Percentiles rank a stretch among this genome's conserved stretches.
These are phyloP conservation scores for Congeria kusceri DNA, from an alignment of 2,888 invertebrate genomes.

Conservation along the genomic window DNA sequence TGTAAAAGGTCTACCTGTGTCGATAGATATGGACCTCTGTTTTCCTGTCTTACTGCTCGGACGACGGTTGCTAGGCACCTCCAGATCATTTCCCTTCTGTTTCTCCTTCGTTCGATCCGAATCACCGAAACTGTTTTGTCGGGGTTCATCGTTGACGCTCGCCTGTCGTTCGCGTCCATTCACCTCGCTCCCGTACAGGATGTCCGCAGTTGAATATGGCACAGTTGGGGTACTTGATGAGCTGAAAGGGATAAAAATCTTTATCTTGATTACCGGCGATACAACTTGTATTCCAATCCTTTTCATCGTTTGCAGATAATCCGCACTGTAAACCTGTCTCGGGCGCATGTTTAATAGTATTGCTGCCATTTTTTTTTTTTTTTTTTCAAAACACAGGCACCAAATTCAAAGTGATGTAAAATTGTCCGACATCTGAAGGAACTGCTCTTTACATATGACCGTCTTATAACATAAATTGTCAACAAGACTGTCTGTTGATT, in stretches of 20 bases:
- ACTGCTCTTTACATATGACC: too few relatives aligned
- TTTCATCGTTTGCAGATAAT: neutral
- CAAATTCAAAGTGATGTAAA: too few relatives aligned
- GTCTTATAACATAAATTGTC: too few relatives aligned
- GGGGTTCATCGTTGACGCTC: constrained; percentile 59
- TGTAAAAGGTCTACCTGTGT: constrained; percentile 67
- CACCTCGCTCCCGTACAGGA: constrained; percentile 73
- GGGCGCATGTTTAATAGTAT: too few relatives aligned
- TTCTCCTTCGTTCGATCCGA: constrained; percentile 58
- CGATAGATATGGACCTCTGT: constrained; percentile 68
- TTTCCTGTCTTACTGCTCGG: constrained; percentile 63
- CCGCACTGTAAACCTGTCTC: neutral
- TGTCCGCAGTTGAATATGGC: constrained; percentile 75
- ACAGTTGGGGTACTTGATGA: constrained; percentile 74
- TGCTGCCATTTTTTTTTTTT: too few relatives aligned
- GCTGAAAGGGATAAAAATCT: constrained; percentile 60
- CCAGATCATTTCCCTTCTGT: constrained; percentile 54
- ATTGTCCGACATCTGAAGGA: too few relatives aligned
- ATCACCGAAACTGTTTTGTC: constrained; percentile 66
- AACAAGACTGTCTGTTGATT: too few relatives aligned
- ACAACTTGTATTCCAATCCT: too few relatives aligned
- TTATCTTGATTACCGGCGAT: constrained; percentile 29
- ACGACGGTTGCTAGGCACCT: constrained; percentile 55
- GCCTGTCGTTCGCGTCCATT: constrained; percentile 48
- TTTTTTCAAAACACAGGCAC: too few relatives aligned